phyloP scores from a whole-genome alignment of 1,140 invertebrate genomes.

The Bursaphelenchus mucronatus region DNA sequence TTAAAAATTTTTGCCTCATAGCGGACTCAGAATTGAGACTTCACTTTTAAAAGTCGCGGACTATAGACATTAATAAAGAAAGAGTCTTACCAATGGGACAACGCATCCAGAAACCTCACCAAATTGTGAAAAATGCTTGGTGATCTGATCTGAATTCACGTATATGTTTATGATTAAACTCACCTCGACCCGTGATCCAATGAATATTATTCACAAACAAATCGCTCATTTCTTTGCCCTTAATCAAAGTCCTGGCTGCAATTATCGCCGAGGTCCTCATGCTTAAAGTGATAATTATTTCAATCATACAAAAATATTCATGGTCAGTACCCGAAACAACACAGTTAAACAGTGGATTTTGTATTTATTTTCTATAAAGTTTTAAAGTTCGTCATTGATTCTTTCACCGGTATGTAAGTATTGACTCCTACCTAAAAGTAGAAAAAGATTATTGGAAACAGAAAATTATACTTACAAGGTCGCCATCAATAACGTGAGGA shows the following conservation, averaged over 20 bases:
- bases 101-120: constrained; percentile 2
- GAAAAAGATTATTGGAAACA: not conserved
- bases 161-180: constrained; percentile 16
- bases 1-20: no score
- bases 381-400: constrained; percentile 27
- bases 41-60: no score
- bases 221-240: not conserved
- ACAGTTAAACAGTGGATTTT: not conserved
- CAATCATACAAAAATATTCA: constrained; percentile 6
- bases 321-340: constrained; percentile 4
- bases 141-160: constrained; percentile 19
- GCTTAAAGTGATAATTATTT: constrained; percentile 3
- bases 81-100: constrained; percentile 4
- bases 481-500: constrained; percentile 58
- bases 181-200: constrained; percentile 34
- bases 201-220: constrained; percentile 24
- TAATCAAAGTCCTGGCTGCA: constrained; percentile 1
- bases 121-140: constrained; percentile 20
- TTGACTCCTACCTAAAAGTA: constrained; percentile 44
- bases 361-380: constrained; percentile 13
- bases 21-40: no score
- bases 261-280: constrained; percentile 6
- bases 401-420: constrained; percentile 40
- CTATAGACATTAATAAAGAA: no score
- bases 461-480: constrained; percentile 33